phyloP scores from a whole-genome alignment of 2,797 vertebrate species.

The Karalla daura region DNA sequence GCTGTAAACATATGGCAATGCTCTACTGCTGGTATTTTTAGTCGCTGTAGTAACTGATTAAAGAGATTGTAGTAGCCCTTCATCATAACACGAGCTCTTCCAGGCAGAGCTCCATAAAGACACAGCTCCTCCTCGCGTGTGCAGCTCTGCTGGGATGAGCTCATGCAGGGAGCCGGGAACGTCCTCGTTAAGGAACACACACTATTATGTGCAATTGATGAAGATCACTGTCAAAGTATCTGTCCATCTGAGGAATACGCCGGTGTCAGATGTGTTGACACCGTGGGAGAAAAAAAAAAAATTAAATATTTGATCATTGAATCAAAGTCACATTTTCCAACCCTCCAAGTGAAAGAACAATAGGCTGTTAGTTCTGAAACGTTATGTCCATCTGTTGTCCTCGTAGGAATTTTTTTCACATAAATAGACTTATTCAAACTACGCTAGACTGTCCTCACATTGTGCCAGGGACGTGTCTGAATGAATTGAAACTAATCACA shows the following conservation, averaged over 20 bases:
- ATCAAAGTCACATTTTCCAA: not conserved
- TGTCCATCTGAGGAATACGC: too few relatives aligned
- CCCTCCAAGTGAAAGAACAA: not conserved
- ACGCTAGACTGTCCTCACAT: too few relatives aligned
- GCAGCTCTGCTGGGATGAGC: constrained; percentile 3
- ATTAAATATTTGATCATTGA: not conserved
- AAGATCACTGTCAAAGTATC: too few relatives aligned
- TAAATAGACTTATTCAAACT: too few relatives aligned
- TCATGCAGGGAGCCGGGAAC: constrained; percentile 1
- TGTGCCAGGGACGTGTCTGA: not conserved
- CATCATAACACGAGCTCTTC: not conserved
- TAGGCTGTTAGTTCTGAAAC: not conserved
- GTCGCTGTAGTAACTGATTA: not conserved
- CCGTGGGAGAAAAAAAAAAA: too few relatives aligned
- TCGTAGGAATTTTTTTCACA: too few relatives aligned
- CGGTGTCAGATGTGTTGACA: not conserved
- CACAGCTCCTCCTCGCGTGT: constrained; percentile 11
- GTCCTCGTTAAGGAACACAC: constrained; percentile 16
- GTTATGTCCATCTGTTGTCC: not conserved
- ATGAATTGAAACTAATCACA: not conserved
- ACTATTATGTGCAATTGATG: too few relatives aligned
- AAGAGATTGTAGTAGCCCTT: constrained; percentile 10
- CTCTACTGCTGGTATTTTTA: not conserved
- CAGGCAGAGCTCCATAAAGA: not conserved
- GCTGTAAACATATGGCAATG: not conserved